Evolutionary conservation across 2,797 vertebrate genomes (phyloP), one percentile per base, ranked within the genome.

Genomic region (Phrynocephalus forsythii): DNA sequence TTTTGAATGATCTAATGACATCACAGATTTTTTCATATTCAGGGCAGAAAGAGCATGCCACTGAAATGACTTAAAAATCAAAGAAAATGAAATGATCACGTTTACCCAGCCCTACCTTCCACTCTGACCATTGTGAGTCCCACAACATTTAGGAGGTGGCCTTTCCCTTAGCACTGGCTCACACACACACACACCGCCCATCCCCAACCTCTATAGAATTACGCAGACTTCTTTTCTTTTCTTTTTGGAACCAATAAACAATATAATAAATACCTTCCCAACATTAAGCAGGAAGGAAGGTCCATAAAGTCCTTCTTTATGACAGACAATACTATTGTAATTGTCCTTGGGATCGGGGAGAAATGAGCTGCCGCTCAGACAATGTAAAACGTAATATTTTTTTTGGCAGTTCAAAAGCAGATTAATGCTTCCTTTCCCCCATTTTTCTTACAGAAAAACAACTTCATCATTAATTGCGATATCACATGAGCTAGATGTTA

Each of bases 371-470:
- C 48, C 7, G 44, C 8, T 50, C 52, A 72, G 26, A 28, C 60
- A 66, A 81, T 26, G 22, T 33, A 30, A 71, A 26, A 33, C 20
- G 10, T 72, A 44, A 48, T 84, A 33, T 33, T 33, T 33, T 33
- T 76, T 84, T 60, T 77, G 72, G 56, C 33, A 24, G 24, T 22
- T 56, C 52, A n/a, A 72, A 22, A 22, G 28, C 6, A 26, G 26
- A 38, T 50, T 66, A 48, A 66, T 85, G 83, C 33, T 85, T 85
- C 83, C 72, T 28, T 66, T 66, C 60, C 26, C 38, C 60, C 33
- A n/a, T 76, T 67, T 76, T 38, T 77, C 83, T 85, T 66, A 33
- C 6, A 72, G 13, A 11, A 2, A 73, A 52, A 60, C 60, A n/a
- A 85, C 56, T 50, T 20, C 44, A n/a, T 77, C 9, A 24, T 66